Evolutionary conservation across 2,888 invertebrate species (phyloP).

Genomic region (Helleia helle): DNA sequence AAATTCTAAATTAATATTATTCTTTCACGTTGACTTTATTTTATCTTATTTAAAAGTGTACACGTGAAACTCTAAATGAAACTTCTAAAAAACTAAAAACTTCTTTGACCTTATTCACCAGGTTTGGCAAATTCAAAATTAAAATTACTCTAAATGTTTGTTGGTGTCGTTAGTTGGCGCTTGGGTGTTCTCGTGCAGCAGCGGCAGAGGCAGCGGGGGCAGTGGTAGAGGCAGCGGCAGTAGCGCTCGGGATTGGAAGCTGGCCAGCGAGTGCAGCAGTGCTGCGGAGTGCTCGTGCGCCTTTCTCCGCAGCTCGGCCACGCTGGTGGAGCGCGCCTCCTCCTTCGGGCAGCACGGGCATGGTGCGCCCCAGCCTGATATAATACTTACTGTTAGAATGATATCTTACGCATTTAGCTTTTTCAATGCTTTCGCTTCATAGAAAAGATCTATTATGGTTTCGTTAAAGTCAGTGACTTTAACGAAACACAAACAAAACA

Average conservation of each 20-base stretch:
- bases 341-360: slow-evolving; percentile 86
- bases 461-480: no score
- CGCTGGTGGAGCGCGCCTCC: slow-evolving; percentile 88
- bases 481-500: no score
- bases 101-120: no score
- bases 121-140: no score
- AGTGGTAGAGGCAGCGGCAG: slow-evolving; percentile 52
- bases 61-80: no score
- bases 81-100: no score
- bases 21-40: no score
- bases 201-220: slow-evolving; percentile 44
- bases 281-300: slow-evolving; percentile 97
- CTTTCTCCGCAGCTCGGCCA: slow-evolving; percentile 92
- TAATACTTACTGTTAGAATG: background rate
- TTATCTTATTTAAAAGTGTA: no score
- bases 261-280: slow-evolving; percentile 81
- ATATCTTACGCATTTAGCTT: background rate
- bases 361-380: slow-evolving; percentile 80
- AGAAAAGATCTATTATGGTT: no score
- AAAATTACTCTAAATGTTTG: slow-evolving; percentile 47
- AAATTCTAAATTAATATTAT: no score
- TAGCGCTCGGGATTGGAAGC: slow-evolving; percentile 75
- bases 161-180: slow-evolving; percentile 28
- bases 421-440: no score
- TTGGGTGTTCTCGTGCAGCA: slow-evolving; percentile 32